Conservation (phyloP, 2,797 vertebrate genomes). For the Acrossocheilus fasciatus region DNA sequence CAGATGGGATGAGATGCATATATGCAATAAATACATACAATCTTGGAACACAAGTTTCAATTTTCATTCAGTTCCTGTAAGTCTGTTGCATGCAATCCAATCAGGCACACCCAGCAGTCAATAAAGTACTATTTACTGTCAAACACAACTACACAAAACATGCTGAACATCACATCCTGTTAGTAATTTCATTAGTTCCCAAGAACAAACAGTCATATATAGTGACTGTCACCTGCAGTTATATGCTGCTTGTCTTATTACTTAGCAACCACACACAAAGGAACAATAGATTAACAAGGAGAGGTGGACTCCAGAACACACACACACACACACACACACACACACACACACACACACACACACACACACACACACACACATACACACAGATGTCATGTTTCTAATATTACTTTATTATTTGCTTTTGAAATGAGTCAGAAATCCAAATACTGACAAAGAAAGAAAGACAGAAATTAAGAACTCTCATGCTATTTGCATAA, state of each 20-base stretch:
- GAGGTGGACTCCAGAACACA: slow-evolving; percentile 41
- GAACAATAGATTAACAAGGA: slow-evolving; percentile 47
- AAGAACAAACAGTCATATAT: slow-evolving; percentile 34
- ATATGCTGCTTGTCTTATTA: slow-evolving; percentile 59
- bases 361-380: no score
- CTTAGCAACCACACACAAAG: slow-evolving; percentile 61
- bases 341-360: slow-evolving; percentile 61
- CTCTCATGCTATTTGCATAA: not conserved
- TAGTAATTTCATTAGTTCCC: slow-evolving; percentile 62
- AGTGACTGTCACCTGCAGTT: slow-evolving; percentile 44
- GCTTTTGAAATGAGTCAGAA: not conserved
- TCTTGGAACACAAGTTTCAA: not conserved
- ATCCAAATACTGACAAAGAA: slow-evolving; percentile 17
- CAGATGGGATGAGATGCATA: not conserved
- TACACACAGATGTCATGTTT: slow-evolving; percentile 49
- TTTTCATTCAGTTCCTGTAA: not conserved
- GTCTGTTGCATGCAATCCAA: not conserved
- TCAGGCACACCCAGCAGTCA: not conserved
- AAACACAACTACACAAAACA: not conserved
- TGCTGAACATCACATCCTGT: slow-evolving; percentile 54
- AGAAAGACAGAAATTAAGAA: slow-evolving; percentile 28
- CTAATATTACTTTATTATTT: slow-evolving; percentile 9
- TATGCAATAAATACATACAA: not conserved
- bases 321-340: slow-evolving; percentile 62
- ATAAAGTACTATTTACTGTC: not conserved